phyloP scores from a whole-genome alignment of 2,888 invertebrate species.

The Synergus itoensis region DNA sequence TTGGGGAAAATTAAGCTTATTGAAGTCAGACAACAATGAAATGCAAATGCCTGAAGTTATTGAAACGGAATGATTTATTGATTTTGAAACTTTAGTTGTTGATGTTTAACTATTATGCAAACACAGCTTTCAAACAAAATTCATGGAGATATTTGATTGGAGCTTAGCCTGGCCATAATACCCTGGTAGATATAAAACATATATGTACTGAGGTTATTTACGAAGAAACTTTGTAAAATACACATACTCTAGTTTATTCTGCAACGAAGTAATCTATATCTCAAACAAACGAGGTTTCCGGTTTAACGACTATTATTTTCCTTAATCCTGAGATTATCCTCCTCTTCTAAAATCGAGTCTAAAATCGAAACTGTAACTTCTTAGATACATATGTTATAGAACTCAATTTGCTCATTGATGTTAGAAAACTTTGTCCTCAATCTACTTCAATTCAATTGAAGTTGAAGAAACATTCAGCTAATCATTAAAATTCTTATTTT shows the following conservation, averaged over 20 bases:
- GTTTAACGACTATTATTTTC: background rate
- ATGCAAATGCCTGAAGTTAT: constrained; percentile 20
- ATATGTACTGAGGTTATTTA: constrained; percentile 9
- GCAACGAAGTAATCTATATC: constrained; percentile 34
- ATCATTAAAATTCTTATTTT: too few relatives aligned
- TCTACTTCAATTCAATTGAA: too few relatives aligned
- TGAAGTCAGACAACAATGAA: constrained; percentile 1
- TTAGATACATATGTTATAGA: too few relatives aligned
- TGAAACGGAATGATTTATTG: constrained; percentile 5
- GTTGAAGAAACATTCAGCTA: too few relatives aligned
- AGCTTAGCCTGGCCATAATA: background rate
- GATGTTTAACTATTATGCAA: constrained; percentile 26
- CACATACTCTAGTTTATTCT: constrained; percentile 36
- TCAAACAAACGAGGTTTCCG: constrained; percentile 19
- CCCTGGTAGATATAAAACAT: background rate
- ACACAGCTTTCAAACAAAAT: background rate
- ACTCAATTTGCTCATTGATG: too few relatives aligned
- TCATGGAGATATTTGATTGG: constrained; percentile 1
- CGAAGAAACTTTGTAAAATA: constrained; percentile 39
- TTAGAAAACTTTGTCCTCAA: too few relatives aligned
- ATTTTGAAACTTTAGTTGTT: constrained; percentile 1
- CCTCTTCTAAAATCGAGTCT: too few relatives aligned
- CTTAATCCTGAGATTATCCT: background rate
- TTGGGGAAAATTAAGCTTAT: background rate
- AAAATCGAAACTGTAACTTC: too few relatives aligned